Base-by-base conservation (phyloP, 2,888 invertebrate species). In the Leptothorax acervorum region DNA sequence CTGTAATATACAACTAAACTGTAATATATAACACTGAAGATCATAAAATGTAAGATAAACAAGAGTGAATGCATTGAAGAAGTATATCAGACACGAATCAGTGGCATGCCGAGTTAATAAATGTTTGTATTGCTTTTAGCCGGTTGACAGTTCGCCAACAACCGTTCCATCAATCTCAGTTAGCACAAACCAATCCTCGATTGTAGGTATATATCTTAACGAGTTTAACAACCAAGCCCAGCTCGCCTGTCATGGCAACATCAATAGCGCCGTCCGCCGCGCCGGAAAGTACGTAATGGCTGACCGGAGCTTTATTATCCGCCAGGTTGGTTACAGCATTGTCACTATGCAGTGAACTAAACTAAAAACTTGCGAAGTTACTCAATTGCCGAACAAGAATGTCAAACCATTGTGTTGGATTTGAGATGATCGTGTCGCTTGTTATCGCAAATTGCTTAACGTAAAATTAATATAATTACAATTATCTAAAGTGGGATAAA, bases 271-370 rank as follows among this genome's bases (percentile, higher is more conserved):
- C 86, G 68, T 87, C 84, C 60, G 70, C 45, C 23, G 79, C 60
- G 70, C 45, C 23, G 79, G 82, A 84, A 91, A 91, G 92, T 92
- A 91, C 74, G 91, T 89, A 91, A 91, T 85, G 62, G 68, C 82
- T 57, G 23, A 15, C 28, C 48, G 68, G 39, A 70, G 31, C 71
- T 83, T 70, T 73, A 75, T 89, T 88, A 85, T 57, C 42, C 51
- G 78, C 66, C 70, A 12, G 15, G 51, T 12, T 66, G 66, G 66
- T 60, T 51, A 63, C 9, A 53, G 62, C 65, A 51, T 62, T 83
- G 65, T 79, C 70, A 70, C 42, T 55, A 23, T 31, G 70, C 18
- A 53, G 45, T 70, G 23, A 63, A 48, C 12, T 48, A 48, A 48
- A 63, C 62, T 78, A 57, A 70, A 70, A 70, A 70, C 57, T 70